phyloP scores from a whole-genome alignment of 1,140 invertebrate genomes.

The Arctopsyche grandis region DNA sequence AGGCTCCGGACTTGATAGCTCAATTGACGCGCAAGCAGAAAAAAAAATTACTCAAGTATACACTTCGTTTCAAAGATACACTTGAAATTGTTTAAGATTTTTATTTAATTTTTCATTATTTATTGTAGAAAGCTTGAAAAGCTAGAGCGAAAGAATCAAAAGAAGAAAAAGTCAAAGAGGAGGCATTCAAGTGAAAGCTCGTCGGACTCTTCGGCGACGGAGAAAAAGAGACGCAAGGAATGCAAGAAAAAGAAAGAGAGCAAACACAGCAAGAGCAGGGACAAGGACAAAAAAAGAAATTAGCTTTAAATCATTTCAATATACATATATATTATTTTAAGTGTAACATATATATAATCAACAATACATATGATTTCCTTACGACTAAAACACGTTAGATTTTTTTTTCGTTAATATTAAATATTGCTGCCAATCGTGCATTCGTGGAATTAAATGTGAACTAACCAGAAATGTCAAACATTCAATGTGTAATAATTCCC shows the following conservation, averaged over 20 bases:
- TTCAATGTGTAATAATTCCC: too few relatives aligned
- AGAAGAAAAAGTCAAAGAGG: slow-evolving; percentile 65
- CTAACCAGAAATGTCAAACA: too few relatives aligned
- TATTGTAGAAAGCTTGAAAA: slow-evolving; percentile 78
- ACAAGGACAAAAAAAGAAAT: slow-evolving; percentile 37
- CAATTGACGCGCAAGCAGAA: slow-evolving; percentile 89
- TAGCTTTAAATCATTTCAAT: not conserved
- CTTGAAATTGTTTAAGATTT: not conserved
- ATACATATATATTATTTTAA: not conserved
- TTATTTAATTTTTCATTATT: slow-evolving; percentile 10
- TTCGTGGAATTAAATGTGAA: not conserved
- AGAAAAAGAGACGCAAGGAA: slow-evolving; percentile 56
- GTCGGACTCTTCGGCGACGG: slow-evolving; percentile 50
- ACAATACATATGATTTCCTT: slow-evolving; percentile 10
- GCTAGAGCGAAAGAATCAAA: slow-evolving; percentile 75
- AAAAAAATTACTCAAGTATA: slow-evolving; percentile 87
- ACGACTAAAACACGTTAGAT: not conserved
- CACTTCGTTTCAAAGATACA: slow-evolving; percentile 55
- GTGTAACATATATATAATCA: not conserved
- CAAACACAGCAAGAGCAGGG: slow-evolving; percentile 47
- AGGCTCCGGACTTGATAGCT: slow-evolving; percentile 82
- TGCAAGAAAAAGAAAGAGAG: slow-evolving; percentile 54
- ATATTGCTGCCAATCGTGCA: not conserved
- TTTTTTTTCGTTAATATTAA: too few relatives aligned
- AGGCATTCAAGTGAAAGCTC: slow-evolving; percentile 44